Percentiles rank a stretch among this genome's conserved stretches.
Evolutionary conservation across 2,797 vertebrate genomes (phyloP).

Genomic region (Acipenser ruthenus): DNA sequence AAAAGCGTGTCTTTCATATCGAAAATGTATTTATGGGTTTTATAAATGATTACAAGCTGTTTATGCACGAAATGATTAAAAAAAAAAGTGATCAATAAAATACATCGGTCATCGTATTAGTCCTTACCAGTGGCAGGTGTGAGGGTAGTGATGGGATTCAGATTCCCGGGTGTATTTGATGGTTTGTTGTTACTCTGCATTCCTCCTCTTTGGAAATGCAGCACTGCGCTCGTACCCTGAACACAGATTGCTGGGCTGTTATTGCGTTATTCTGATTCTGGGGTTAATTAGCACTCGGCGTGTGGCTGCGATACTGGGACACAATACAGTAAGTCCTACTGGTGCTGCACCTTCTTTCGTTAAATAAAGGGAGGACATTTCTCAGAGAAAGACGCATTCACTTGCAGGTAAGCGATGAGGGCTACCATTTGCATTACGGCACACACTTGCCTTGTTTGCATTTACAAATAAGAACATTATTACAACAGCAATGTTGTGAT

Average conservation of each 20-base stretch:
- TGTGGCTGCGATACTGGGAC: slow-evolving; percentile 37
- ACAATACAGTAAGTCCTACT: slow-evolving; percentile 34
- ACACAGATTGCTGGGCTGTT: slow-evolving; percentile 64
- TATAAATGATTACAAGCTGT: no score
- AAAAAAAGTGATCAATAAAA: no score
- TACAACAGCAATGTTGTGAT: no score
- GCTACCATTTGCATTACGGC: slow-evolving; percentile 24
- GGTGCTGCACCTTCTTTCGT: slow-evolving; percentile 20
- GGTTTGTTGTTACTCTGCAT: no score
- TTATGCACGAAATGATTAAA: no score
- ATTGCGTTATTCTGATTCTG: slow-evolving; percentile 45
- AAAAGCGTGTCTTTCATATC: no score
- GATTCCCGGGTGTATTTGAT: no score
- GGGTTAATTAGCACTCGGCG: slow-evolving; percentile 43
- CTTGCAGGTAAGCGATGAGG: slow-evolving; percentile 28
- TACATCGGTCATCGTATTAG: no score
- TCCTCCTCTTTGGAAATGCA: slow-evolving; percentile 36
- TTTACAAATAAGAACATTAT: no score
- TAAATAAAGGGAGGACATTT: slow-evolving; percentile 33
- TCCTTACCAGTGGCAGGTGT: no score
- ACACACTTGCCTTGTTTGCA: slow-evolving; percentile 18
- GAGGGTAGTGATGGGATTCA: no score
- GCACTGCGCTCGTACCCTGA: slow-evolving; percentile 30
- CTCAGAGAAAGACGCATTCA: slow-evolving; percentile 4
- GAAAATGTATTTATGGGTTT: no score